A percentile compares a stretch with the other conserved stretches of the same genome.
Conservation (phyloP, 2,113 vertebrate genomes). For the Dascyllus trimaculatus region DNA sequence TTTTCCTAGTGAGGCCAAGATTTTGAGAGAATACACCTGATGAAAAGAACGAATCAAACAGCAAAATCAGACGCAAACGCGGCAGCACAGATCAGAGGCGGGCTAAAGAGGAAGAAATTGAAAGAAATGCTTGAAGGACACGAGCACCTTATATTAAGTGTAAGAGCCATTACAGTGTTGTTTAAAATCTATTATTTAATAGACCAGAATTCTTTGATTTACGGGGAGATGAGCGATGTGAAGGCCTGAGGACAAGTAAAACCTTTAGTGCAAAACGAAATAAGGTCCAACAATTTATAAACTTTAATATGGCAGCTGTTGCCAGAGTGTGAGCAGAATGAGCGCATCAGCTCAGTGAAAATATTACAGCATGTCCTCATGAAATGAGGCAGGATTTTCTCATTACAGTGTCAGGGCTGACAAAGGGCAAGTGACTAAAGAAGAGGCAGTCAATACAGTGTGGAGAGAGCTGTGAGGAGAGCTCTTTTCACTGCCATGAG, state of each 20-base stretch:
- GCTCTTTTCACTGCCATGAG: constrained; percentile 18
- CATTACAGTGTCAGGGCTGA: constrained; percentile 42
- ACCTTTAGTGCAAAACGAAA: constrained; percentile 3
- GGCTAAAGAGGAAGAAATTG: neutral
- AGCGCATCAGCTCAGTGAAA: constrained; percentile 33
- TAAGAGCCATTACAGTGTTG: constrained; percentile 13
- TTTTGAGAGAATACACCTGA: neutral
- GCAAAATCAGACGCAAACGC: neutral
- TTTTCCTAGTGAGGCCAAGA: constrained; percentile 7
- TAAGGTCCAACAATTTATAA: constrained; percentile 31
- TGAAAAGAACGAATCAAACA: constrained; percentile 4
- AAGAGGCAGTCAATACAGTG: constrained; percentile 39
- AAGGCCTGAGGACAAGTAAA: constrained; percentile 9
- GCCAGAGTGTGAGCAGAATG: constrained; percentile 28
- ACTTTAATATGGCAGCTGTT: constrained; percentile 35
- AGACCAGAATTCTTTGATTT: constrained; percentile 22
- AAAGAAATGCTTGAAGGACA: constrained; percentile 10
- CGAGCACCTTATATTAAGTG: neutral
- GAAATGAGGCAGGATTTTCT: constrained; percentile 57
- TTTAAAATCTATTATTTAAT: constrained; percentile 24
- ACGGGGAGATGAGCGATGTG: constrained; percentile 7
- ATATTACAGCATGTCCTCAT: constrained; percentile 38
- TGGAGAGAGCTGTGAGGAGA: constrained; percentile 26
- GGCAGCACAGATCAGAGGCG: neutral
- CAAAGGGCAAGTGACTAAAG: constrained; percentile 53